Evolutionary conservation across 2,797 vertebrate species (phyloP), one percentile per base, ranked within the genome.

Genomic region (Acanthornis magna): DNA sequence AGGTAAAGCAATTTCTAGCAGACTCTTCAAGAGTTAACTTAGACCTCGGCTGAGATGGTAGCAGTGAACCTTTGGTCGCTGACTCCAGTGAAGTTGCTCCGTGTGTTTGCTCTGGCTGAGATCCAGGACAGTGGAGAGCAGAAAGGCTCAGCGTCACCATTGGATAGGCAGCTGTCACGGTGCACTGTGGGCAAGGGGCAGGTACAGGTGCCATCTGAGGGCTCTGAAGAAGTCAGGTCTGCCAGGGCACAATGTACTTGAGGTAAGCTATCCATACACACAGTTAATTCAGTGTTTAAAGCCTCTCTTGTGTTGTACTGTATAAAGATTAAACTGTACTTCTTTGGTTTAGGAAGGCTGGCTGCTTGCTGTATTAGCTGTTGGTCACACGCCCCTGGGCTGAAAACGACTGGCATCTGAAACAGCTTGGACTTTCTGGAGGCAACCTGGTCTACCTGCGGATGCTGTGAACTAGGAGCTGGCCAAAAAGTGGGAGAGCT

Each of bases 381-480:
- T 50, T 29, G 77, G 86, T 82, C 61, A n/a, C 63, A 32, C 4
- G 0, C 50, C 34, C 57, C 65, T 85, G 72, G 16, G 79, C 91
- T 10, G 6, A 81, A 89, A 91, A 55, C 77, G 0, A 16, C 80
- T 91, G 83, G 72, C 2, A 0, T 94, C 91, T 95, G 91, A 96
- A 89, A 85, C 38, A 0, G 19, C 74, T 65, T 11, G 13, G 88
- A 87, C 30, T 38, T 68, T 65, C 65, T 47, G 68, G 62, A 91
- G 62, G 66, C 72, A 89, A 20, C 53, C 12, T 0, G 0, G 16
- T 45, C 2, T 10, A 42, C 54, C 87, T 5, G 45, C 3, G 47
- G 58, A 96, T 96, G 95, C 95, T 96, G 92, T 97, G 81, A 96
- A 43, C 55, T 45, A 19, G 68, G 57, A 93, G 40, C 86, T 71